Evolutionary conservation across 2,113 vertebrate species (phyloP).

Genomic region (Telmatochromis brachygnathus): DNA sequence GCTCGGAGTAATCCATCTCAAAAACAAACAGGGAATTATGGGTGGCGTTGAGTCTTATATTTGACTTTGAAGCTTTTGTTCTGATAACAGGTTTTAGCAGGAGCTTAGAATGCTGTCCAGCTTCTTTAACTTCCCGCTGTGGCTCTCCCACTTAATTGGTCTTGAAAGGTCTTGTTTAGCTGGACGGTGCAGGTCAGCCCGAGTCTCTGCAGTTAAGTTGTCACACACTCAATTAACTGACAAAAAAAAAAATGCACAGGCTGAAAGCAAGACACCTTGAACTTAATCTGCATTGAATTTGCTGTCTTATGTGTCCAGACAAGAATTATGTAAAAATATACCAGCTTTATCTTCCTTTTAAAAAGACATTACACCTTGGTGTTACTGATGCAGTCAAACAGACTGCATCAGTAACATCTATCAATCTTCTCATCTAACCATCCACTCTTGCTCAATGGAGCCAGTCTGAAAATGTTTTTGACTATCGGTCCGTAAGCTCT

Average conservation of each 20-base stretch:
- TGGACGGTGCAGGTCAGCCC: constrained; percentile 14
- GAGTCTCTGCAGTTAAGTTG: constrained; percentile 15
- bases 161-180: constrained; percentile 39
- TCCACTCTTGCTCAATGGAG: neutral
- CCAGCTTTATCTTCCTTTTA: neutral
- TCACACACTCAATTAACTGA: constrained; percentile 41
- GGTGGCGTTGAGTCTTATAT: neutral
- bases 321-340: neutral
- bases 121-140: neutral
- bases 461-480: neutral
- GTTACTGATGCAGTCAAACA: neutral
- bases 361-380: neutral
- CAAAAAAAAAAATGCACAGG: neutral
- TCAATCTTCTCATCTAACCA: neutral
- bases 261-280: neutral
- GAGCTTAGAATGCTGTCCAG: neutral
- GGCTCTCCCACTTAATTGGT: constrained; percentile 45
- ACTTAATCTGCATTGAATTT: neutral
- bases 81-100: neutral
- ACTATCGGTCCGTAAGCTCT: neutral
- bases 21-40: neutral
- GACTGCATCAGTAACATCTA: neutral
- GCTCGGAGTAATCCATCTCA: neutral
- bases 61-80: neutral
- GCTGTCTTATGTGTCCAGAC: neutral